phyloP scores from a whole-genome alignment of 1,140 invertebrate genomes.

The Branchinecta lindahli region DNA sequence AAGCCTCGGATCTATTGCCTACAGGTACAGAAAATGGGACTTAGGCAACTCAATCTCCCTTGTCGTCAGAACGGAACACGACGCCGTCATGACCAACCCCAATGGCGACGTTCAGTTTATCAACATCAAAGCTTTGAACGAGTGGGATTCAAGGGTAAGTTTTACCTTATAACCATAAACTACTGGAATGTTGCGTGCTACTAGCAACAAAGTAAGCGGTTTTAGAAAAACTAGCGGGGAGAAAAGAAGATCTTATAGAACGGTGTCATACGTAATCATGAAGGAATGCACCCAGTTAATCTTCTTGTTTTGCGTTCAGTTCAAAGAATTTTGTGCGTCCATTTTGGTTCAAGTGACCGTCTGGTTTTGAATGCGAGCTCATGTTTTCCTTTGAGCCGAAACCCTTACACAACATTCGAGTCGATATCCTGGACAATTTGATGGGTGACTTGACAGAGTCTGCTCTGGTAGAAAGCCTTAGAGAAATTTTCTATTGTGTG shows the following conservation, averaged over 20 bases:
- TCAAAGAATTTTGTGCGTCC: too few relatives aligned
- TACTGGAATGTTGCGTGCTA: not conserved
- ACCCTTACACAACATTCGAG: too few relatives aligned
- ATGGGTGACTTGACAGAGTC: too few relatives aligned
- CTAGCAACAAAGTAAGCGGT: not conserved
- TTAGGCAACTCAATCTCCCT: conserved; percentile 83
- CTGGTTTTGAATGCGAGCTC: too few relatives aligned
- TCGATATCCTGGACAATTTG: too few relatives aligned
- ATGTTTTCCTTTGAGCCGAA: too few relatives aligned
- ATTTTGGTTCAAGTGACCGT: too few relatives aligned
- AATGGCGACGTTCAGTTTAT: conserved; percentile 85
- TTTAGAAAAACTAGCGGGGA: not conserved
- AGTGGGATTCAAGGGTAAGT: conserved; percentile 84
- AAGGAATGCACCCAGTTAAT: too few relatives aligned
- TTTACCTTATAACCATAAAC: not conserved
- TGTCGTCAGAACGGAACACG: conserved; percentile 87
- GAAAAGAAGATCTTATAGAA: not conserved
- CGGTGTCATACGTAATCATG: not conserved
- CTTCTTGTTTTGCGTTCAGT: too few relatives aligned
- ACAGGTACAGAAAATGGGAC: conserved; percentile 93
- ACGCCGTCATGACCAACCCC: conserved; percentile 79
- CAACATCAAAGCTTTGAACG: conserved; percentile 94
- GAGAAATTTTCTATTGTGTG: too few relatives aligned
- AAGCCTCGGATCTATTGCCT: conserved; percentile 86
- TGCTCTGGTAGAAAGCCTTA: too few relatives aligned